A percentile compares a stretch with the other conserved stretches of the same genome.
Evolutionary conservation across 2,113 vertebrate genomes (phyloP).

Genomic region (Felis chaus): DNA sequence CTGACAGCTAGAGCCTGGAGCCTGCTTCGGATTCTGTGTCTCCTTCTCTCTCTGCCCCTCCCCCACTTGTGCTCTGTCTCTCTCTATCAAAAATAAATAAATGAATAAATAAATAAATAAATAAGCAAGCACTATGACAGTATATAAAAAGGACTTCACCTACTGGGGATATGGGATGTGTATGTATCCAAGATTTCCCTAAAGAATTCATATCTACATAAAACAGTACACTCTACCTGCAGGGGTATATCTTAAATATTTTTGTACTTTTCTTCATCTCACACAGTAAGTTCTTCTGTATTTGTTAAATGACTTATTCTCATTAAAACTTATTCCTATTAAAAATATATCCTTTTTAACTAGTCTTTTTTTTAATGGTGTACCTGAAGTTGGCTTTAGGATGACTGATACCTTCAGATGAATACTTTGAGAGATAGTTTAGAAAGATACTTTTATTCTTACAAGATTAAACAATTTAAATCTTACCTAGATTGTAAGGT

Average conservation of each 20-base stretch:
- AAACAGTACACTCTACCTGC: neutral
- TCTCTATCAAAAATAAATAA: no score
- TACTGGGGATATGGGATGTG: neutral
- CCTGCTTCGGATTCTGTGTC: no score
- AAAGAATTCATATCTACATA: neutral
- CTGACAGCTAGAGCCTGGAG: no score
- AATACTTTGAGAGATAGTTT: neutral
- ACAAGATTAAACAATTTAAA: conserved; percentile 14
- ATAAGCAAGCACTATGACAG: neutral
- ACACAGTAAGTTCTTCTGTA: neutral
- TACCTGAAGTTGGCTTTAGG: neutral
- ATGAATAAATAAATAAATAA: no score
- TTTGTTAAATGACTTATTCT: neutral
- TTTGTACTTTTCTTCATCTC: neutral
- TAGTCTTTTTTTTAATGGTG: neutral
- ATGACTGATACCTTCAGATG: neutral
- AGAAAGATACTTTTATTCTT: conserved; percentile 42
- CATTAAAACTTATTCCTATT: neutral
- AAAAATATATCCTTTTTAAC: neutral
- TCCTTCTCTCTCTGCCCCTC: no score
- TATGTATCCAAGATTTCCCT: neutral
- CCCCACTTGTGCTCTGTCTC: no score
- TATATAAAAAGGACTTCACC: neutral
- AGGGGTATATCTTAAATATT: neutral
- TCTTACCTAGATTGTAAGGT: neutral